Evolutionary conservation across 1,140 invertebrate species (phyloP), one percentile per base, ranked within the genome.

Genomic region (Dryas iulia): DNA sequence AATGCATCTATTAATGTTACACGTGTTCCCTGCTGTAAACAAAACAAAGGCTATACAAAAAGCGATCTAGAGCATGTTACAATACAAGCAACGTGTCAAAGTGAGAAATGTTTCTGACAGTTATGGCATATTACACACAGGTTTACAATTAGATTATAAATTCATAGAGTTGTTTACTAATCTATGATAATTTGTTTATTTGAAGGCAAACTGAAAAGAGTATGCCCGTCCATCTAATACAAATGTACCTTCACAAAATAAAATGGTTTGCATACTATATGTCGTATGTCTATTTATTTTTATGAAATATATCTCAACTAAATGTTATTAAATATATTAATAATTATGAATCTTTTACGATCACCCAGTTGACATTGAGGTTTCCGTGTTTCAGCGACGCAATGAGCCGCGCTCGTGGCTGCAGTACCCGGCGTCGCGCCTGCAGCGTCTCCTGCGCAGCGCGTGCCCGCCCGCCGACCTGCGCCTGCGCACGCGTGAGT

Each of bases 401-500:
- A 69, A 79, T n/a, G 82, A 77, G 66, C 66, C 72, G n/a, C 72
- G 79, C 28, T 68, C 79, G n/a, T 83, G 84, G 83, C 77, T 85
- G 76, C 79, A 84, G 74, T 88, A 86, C 74, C 86, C 86, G 7
- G 77, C 79, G 75, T 76, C 82, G n/a, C 78, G 86, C 23, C 78
- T 88, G 70, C 82, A 79, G 71, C 67, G 83, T 1, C 77, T 88
- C 65, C 84, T 88, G 71, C 78, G 71, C 23, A 60, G 33, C 59
- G 83, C 83, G 24, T 54, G 26, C 26, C 30, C 68, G 12, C 54
- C 64, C 63, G 7, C 66, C 67, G 23, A 68, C 26, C 33, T 62
- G 47, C 70, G 23, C 26, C 30, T 68, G 33, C 57, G 57, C 24
- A 10, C 61, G 54, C 60, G 69, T 71, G 30, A 35, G 24, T 56